Base-by-base conservation (phyloP, 2,797 vertebrate species). In the Alosa sapidissima region DNA sequence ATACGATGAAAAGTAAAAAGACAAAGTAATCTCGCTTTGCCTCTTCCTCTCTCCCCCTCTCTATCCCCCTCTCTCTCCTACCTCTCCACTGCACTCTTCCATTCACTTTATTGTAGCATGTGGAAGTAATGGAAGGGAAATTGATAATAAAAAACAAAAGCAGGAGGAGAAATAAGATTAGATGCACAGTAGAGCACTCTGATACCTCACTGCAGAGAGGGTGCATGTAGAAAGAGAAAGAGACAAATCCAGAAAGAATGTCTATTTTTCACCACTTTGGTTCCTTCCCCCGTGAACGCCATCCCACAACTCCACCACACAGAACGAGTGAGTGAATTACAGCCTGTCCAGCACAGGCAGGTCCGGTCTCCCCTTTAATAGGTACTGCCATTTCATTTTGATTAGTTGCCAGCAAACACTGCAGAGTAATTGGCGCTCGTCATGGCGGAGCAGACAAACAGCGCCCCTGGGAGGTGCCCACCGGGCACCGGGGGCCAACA, bases 381-480 rank as follows among this genome's bases (percentile, higher is more conserved):
- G 90, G 88, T 87, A 88, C 87, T 90, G 83, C 89, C 81, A 88
- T 92, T 94, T 92, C 87, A 87, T 88, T 92, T 92, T 94, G 93
- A 94, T 93, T 92, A 93, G 93, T 91, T 93, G 92, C 90, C 93
- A 94, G 91, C 62, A 24, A 91, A 88, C 89, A 90, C 86, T 81
- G 89, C 84, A 85, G 89, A 92, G 89, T 89, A 93, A 94, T 86
- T 92, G 90, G 90, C 91, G 84, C 86, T 55, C 90, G 89, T 92
- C 84, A 90, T 91, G 92, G 90, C 87, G 65, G 75, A 86, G 85
- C 91, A 91, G 91, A 92, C 88, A 86, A 92, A 91, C 90, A 33
- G 91, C 89, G 86, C 87, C 85, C 87, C 89, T 87, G 88, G 90
- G 93, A 94, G 86, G 89, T 91, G 91, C 92, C 92, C 88, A 87